Conservation (phyloP, 1,140 invertebrate genomes). For the Amphibalanus amphitrite region DNA sequence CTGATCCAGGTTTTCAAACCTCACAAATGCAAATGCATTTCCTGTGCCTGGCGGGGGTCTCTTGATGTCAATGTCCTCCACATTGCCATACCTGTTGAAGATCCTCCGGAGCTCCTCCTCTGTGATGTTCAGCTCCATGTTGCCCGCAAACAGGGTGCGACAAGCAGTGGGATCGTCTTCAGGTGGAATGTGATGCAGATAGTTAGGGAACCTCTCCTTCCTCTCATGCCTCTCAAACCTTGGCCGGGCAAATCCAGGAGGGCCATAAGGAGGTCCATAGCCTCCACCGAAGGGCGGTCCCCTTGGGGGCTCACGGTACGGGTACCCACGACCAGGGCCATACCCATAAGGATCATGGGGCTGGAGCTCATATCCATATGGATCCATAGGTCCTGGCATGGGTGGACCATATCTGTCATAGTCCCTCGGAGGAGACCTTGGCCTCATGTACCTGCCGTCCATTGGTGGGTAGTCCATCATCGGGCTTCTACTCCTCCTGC, state of each 20-base stretch:
- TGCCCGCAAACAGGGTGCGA: constrained; percentile 91
- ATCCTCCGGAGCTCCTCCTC: constrained; percentile 83
- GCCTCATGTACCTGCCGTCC: constrained; percentile 11
- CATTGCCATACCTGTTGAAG: constrained; percentile 85
- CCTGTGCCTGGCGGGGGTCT: constrained; percentile 83
- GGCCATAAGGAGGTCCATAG: constrained; percentile 17
- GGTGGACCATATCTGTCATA: constrained; percentile 8
- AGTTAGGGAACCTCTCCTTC: constrained; percentile 95
- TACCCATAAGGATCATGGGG: constrained; percentile 18
- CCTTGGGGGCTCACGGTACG: constrained; percentile 13
- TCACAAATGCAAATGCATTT: constrained; percentile 94
- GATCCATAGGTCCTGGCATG: not conserved
- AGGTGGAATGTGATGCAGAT: constrained; percentile 83
- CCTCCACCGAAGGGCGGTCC: constrained; percentile 16
- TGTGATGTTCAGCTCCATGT: constrained; percentile 90
- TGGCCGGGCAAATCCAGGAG: constrained; percentile 14
- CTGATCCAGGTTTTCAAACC: constrained; percentile 88
- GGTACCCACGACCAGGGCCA: constrained; percentile 14
- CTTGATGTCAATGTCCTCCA: constrained; percentile 98
- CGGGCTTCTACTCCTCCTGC: constrained; percentile 16
- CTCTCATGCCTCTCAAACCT: constrained; percentile 23
- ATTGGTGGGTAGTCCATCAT: constrained; percentile 17
- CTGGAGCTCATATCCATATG: constrained; percentile 7
- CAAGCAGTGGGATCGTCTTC: constrained; percentile 94
- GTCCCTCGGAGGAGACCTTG: constrained; percentile 2